Percentiles rank a stretch among this genome's conserved stretches.
Evolutionary conservation across 2,797 vertebrate genomes (phyloP).

Genomic region (Percopsis omiscomaycus): DNA sequence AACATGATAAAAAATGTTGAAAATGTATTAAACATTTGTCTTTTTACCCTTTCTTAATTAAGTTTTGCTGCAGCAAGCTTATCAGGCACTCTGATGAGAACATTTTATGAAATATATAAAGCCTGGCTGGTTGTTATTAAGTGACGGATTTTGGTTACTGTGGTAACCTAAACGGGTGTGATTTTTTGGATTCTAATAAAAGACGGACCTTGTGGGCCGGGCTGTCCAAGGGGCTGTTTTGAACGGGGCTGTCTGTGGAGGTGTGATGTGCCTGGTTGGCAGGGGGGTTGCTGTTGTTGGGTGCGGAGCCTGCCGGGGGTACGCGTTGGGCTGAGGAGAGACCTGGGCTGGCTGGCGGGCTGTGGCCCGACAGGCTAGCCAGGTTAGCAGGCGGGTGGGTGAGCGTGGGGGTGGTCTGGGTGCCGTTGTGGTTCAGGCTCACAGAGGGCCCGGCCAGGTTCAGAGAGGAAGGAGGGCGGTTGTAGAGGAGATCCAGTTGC

Average conservation of each 20-base stretch:
- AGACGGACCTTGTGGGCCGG: constrained; percentile 47
- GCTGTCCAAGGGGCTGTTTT: constrained; percentile 29
- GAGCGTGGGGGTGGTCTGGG: constrained; percentile 1
- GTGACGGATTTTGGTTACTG: neutral
- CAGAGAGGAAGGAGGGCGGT: constrained; percentile 30
- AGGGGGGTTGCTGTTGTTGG: constrained; percentile 18
- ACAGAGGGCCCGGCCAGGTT: constrained; percentile 3
- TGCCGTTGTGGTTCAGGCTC: neutral
- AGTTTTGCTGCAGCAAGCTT: too few relatives aligned
- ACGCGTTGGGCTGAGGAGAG: constrained; percentile 11
- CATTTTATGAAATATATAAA: too few relatives aligned
- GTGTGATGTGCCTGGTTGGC: constrained; percentile 29
- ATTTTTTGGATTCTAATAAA: neutral
- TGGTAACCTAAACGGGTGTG: neutral
- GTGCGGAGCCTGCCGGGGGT: neutral
- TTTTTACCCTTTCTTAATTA: too few relatives aligned
- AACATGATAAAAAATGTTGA: neutral
- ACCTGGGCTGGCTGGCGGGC: neutral
- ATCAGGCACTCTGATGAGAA: too few relatives aligned
- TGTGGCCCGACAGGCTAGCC: constrained; percentile 15
- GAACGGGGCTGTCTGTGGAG: constrained; percentile 21
- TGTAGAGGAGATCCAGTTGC: constrained; percentile 80
- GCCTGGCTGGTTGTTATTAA: neutral
- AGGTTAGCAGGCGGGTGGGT: constrained; percentile 21
- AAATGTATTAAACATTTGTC: neutral